These are phyloP conservation scores for Litoditis marina DNA, from an alignment of 2,888 invertebrate genomes.

Conservation along the genomic window DNA sequence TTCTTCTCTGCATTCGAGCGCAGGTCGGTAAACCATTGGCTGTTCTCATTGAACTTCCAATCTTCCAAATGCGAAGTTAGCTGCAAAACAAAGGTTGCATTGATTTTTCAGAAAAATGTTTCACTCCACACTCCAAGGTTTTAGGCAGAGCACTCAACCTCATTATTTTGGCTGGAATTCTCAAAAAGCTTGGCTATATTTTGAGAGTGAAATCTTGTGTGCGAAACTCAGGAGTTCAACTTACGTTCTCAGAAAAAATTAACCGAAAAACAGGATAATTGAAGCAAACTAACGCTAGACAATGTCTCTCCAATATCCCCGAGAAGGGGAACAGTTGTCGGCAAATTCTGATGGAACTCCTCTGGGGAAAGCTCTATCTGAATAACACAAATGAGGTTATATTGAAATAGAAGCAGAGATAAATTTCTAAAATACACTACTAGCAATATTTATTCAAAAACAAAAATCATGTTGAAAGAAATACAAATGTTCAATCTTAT, in stretches of 20 bases:
- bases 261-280: background rate
- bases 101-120: no score
- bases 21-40: constrained; percentile 44
- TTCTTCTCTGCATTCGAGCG: constrained; percentile 47
- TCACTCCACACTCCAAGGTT: no score
- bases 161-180: no score
- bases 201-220: background rate
- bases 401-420: background rate
- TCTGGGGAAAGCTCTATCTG: constrained; percentile 83
- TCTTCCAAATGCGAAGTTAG: constrained; percentile 15
- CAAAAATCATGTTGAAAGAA: no score
- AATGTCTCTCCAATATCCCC: constrained; percentile 69
- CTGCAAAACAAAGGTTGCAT: no score
- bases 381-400: constrained; percentile 25
- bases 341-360: constrained; percentile 85
- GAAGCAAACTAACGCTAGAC: background rate
- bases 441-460: no score
- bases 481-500: no score
- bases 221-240: no score
- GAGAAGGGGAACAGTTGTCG: constrained; percentile 77
- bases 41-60: constrained; percentile 39
- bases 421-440: background rate
- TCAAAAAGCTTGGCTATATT: no score
- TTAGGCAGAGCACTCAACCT: no score
- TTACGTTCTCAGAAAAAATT: no score